Percentiles rank a stretch among this genome's conserved stretches.
Conservation (phyloP, 2,113 vertebrate genomes). For the Eira barbara region DNA sequence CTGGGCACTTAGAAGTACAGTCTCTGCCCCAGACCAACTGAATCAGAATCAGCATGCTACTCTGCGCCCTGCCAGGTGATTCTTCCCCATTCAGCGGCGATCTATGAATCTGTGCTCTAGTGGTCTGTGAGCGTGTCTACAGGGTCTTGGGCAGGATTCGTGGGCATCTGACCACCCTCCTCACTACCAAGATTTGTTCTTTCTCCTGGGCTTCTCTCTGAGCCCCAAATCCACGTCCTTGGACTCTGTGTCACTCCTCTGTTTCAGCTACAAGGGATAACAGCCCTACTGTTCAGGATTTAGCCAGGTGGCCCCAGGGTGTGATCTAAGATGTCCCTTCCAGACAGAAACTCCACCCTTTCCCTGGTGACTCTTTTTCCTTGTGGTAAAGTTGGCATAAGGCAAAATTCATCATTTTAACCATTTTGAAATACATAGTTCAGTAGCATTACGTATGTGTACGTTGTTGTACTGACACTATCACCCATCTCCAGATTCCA, state of each 20-base stretch:
- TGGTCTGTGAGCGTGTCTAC: background rate
- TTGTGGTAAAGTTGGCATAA: background rate
- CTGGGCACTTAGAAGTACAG: background rate
- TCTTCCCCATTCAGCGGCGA: background rate
- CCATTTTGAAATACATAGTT: background rate
- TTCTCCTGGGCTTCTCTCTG: background rate
- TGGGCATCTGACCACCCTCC: background rate
- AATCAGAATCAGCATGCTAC: background rate
- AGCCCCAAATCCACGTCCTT: background rate
- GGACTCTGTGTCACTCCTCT: background rate
- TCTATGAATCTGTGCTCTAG: background rate
- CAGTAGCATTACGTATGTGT: background rate
- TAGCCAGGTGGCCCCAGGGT: background rate
- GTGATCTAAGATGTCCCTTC: background rate
- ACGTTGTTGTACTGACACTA: too few relatives aligned
- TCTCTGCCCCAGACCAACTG: background rate
- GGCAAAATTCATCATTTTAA: background rate
- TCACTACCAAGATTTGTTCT: background rate
- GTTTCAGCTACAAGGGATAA: background rate
- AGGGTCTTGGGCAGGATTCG: background rate
- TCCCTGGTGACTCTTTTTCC: background rate
- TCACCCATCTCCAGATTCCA: background rate
- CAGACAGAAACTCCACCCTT: background rate
- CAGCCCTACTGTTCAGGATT: background rate
- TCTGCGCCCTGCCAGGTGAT: background rate